These are phyloP conservation scores for Drosophila mimica DNA, from an alignment of 2,888 invertebrate genomes.

Conservation along the genomic window DNA sequence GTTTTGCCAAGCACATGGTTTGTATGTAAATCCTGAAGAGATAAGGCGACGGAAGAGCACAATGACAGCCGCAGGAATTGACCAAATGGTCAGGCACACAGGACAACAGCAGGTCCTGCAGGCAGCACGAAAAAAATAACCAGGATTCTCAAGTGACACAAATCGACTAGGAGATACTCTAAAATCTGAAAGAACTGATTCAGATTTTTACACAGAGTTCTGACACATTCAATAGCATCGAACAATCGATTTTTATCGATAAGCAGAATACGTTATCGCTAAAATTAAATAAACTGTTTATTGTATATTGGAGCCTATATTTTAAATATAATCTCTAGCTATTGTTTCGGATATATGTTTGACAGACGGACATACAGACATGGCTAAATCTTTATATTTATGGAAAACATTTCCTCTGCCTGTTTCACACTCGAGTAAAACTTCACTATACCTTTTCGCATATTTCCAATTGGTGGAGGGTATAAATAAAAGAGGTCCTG, in stretches of 20 bases:
- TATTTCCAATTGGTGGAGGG: not conserved
- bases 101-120: conserved; percentile 17
- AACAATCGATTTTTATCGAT: not conserved
- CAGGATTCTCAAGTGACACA: not conserved
- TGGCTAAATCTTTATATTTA: not conserved
- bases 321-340: too few species aligned
- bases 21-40: conserved; percentile 83
- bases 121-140: not conserved
- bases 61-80: conserved; percentile 82
- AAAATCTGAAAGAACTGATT: fast-evolving
- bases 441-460: not conserved
- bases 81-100: conserved; percentile 61
- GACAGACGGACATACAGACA: not conserved
- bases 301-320: not conserved
- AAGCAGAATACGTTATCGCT: not conserved
- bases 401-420: too few species aligned
- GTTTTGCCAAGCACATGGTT: conserved; percentile 60
- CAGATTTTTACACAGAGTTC: not conserved
- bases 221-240: not conserved
- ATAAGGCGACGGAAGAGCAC: conserved; percentile 83
- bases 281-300: not conserved
- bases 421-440: not conserved
- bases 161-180: not conserved
- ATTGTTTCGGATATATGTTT: too few species aligned
- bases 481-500: conserved; percentile 5